Conservation (phyloP, 2,113 vertebrate species). For the Oncorhynchus clarkii region DNA sequence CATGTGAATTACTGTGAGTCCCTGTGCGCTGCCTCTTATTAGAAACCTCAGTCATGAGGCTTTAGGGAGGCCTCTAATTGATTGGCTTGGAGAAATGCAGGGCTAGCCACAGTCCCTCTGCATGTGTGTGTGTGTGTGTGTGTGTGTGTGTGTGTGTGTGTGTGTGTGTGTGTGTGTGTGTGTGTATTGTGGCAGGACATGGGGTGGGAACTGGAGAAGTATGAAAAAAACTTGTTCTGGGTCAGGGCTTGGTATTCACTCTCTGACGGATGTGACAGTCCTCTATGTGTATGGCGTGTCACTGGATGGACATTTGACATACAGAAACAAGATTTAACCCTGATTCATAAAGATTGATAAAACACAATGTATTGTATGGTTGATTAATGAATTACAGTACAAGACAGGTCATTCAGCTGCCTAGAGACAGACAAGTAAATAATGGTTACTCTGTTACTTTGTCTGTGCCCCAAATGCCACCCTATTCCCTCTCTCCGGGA, state of each 20-base stretch:
- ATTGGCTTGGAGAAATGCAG: slow-evolving; percentile 36
- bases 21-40: slow-evolving; percentile 40
- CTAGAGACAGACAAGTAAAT: slow-evolving; percentile 26
- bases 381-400: slow-evolving; percentile 13
- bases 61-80: slow-evolving; percentile 45
- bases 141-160: not conserved
- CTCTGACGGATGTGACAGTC: not conserved
- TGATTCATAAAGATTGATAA: not conserved
- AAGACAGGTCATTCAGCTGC: slow-evolving; percentile 53
- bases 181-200: too few relatives aligned
- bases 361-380: slow-evolving; percentile 6
- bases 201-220: too few relatives aligned
- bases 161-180: not conserved
- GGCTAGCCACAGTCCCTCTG: slow-evolving; percentile 14
- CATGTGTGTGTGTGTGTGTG: slow-evolving; percentile 6
- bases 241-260: too few relatives aligned
- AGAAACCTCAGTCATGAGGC: slow-evolving; percentile 38
- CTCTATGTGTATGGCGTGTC: not conserved
- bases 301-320: too few relatives aligned
- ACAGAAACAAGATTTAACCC: not conserved
- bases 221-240: too few relatives aligned
- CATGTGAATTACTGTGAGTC: slow-evolving; percentile 49
- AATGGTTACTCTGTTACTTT: too few relatives aligned
- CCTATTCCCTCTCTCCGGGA: too few relatives aligned
- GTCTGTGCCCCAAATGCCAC: too few relatives aligned